phyloP scores from a whole-genome alignment of 2,888 invertebrate genomes.

The Toxonevra muliebris region DNA sequence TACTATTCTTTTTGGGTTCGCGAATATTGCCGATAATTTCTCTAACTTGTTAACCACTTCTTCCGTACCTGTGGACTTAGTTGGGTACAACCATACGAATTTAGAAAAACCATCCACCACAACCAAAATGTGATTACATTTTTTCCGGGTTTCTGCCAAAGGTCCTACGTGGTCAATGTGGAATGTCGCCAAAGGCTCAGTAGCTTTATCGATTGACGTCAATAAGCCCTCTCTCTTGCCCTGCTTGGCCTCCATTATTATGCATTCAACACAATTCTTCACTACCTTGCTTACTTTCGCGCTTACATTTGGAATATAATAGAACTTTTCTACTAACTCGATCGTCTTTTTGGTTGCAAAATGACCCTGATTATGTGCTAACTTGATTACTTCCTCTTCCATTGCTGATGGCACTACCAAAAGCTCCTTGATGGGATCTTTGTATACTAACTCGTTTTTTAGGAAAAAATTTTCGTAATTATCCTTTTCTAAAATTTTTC shows the following conservation, averaged over 20 bases:
- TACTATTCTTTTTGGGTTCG: no score
- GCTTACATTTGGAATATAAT: neutral
- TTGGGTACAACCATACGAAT: no score
- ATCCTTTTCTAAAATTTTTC: conserved; percentile 9
- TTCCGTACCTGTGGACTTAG: no score
- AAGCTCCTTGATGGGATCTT: no score
- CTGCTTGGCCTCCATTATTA: neutral
- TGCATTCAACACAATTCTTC: conserved; percentile 3
- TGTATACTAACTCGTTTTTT: conserved; percentile 14
- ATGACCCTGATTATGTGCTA: neutral
- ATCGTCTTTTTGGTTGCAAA: neutral
- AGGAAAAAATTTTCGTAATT: conserved; percentile 24
- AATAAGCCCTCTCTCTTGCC: conserved; percentile 7
- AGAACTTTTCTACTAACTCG: no score
- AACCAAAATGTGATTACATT: conserved; percentile 4
- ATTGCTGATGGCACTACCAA: no score
- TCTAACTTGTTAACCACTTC: no score
- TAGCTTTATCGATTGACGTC: conserved; percentile 16
- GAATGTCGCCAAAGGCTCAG: neutral
- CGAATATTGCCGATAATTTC: no score
- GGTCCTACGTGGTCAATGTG: conserved; percentile 8
- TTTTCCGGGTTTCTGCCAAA: conserved; percentile 2
- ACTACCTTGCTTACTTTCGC: neutral
- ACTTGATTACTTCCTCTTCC: neutral
- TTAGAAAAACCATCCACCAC: no score